Percentiles rank a stretch among this genome's conserved stretches.
These are phyloP conservation scores for Hyperopisus bebe DNA, from an alignment of 2,113 vertebrate genomes.

Conservation along the genomic window DNA sequence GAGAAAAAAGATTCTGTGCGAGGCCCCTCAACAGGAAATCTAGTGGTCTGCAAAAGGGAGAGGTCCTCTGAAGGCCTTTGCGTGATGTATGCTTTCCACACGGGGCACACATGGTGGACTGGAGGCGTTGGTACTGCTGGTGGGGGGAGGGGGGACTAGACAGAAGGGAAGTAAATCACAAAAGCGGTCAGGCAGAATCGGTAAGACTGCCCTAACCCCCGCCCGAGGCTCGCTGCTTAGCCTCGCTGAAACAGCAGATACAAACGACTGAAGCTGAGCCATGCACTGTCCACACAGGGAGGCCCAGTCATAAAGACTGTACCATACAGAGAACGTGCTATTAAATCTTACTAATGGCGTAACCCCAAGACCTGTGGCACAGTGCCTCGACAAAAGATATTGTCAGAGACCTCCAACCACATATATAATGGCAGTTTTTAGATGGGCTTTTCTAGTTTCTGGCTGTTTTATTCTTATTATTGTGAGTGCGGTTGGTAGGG, in stretches of 20 bases:
- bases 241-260: constrained; percentile 10
- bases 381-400: neutral
- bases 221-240: neutral
- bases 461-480: neutral
- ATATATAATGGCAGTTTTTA: neutral
- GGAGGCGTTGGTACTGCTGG: neutral
- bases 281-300: neutral
- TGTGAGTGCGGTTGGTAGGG: neutral
- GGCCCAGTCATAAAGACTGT: neutral
- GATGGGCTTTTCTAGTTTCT: neutral
- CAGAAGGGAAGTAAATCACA: constrained; percentile 26
- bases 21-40: neutral
- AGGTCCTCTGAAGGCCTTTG: neutral
- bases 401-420: neutral
- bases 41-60: neutral
- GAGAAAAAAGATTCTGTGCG: neutral
- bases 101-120: neutral
- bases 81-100: neutral
- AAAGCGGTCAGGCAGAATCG: constrained; percentile 19
- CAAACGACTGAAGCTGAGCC: neutral
- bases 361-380: constrained; percentile 18
- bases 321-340: neutral
- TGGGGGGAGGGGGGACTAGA: neutral
- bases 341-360: constrained; percentile 27
- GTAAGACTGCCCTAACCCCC: neutral